Conservation (phyloP, 2,113 vertebrate genomes). For the Elanus axillaris region DNA sequence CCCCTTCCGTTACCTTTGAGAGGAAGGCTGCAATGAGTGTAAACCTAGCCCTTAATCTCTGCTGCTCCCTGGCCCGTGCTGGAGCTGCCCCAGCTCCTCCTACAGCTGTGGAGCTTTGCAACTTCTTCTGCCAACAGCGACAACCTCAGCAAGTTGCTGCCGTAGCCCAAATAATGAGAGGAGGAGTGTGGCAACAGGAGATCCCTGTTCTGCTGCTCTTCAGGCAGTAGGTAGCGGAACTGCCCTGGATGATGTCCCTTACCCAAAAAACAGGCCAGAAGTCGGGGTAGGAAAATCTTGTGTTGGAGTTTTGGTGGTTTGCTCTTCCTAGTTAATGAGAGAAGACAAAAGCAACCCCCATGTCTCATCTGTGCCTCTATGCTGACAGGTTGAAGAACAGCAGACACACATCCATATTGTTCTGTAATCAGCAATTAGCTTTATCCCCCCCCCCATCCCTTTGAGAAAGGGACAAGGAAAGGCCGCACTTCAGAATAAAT, state of each 20-base stretch:
- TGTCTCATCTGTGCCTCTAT: fast-evolving
- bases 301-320: neutral
- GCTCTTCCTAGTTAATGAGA: neutral
- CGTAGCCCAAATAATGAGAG: fast-evolving
- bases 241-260: neutral
- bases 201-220: neutral
- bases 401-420: neutral
- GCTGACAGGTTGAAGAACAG: neutral
- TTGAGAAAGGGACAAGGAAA: neutral
- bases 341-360: neutral
- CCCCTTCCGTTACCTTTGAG: neutral
- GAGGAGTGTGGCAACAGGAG: neutral
- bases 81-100: neutral
- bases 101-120: neutral
- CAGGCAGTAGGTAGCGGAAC: neutral
- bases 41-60: neutral
- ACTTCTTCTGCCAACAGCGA: neutral
- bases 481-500: neutral
- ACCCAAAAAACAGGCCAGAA: neutral
- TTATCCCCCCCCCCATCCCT: neutral
- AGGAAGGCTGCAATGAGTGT: neutral
- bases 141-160: neutral
- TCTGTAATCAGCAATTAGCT: neutral
- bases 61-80: neutral
- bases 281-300: neutral